Percentiles rank a stretch among this genome's conserved stretches.
Evolutionary conservation across 2,888 invertebrate species (phyloP).

Genomic region (Lymantria dispar): DNA sequence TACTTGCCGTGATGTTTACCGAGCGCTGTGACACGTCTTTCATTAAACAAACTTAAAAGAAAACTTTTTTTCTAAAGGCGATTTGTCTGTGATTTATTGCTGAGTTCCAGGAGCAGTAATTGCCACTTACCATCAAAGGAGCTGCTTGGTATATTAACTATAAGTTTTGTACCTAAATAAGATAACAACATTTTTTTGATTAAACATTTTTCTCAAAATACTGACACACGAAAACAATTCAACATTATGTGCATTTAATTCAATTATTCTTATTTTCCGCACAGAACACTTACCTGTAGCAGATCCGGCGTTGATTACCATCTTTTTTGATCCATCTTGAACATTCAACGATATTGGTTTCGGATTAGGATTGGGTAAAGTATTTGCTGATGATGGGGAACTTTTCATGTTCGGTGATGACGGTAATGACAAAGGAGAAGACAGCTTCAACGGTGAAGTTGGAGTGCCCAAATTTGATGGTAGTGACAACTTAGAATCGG

Average conservation of each 20-base stretch:
- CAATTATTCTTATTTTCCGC: background rate
- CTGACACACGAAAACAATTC: too few relatives aligned
- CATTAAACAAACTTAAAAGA: too few relatives aligned
- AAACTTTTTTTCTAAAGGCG: too few relatives aligned
- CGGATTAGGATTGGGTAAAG: conserved; percentile 43
- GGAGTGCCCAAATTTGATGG: conserved; percentile 68
- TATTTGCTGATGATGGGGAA: conserved; percentile 46
- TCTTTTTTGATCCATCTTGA: conserved; percentile 37
- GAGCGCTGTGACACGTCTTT: too few relatives aligned
- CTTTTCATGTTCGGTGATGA: conserved; percentile 60
- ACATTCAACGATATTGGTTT: conserved; percentile 31
- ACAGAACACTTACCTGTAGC: conserved; percentile 64
- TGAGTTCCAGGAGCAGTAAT: too few relatives aligned
- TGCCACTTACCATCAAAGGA: too few relatives aligned
- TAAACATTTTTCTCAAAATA: too few relatives aligned
- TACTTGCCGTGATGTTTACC: too few relatives aligned
- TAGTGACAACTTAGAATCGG: conserved; percentile 67
- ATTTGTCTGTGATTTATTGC: too few relatives aligned
- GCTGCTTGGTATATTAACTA: too few relatives aligned
- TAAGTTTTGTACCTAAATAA: too few relatives aligned
- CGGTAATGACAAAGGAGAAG: conserved; percentile 67
- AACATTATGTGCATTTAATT: background rate
- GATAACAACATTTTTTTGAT: too few relatives aligned
- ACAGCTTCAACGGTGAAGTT: conserved; percentile 60
- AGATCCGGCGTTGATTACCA: conserved; percentile 53